Conservation (phyloP, 92 coral and sea anemone genomes). For the Hydrozoanthus gracilis region DNA sequence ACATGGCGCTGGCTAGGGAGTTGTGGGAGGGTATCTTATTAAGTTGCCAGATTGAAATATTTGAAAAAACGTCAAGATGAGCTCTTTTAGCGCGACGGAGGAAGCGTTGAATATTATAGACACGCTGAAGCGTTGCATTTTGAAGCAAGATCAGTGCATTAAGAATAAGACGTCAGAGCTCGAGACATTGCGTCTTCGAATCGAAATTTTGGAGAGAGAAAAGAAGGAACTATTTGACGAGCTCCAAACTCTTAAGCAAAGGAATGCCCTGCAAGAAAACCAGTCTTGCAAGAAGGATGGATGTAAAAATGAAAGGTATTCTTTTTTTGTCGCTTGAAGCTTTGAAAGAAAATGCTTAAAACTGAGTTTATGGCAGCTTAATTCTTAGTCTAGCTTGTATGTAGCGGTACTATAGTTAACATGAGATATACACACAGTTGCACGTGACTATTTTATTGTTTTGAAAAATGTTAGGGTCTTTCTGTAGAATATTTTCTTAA, state of each 20-base stretch:
- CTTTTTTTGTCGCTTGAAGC: background rate
- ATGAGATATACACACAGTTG: too few species aligned
- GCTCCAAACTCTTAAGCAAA: background rate
- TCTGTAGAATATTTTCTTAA: too few species aligned
- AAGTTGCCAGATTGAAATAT: background rate
- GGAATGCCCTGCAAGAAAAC: background rate
- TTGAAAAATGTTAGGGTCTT: too few species aligned
- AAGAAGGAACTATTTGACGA: conserved; percentile 66
- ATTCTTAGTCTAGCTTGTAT: too few species aligned
- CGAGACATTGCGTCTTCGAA: conserved; percentile 44
- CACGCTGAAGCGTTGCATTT: conserved; percentile 70
- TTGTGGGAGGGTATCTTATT: background rate
- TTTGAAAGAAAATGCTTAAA: too few species aligned
- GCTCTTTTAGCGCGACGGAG: conserved; percentile 72
- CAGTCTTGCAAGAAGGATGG: background rate
- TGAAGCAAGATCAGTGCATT: conserved; percentile 84
- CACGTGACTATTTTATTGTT: too few species aligned
- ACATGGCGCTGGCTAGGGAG: background rate
- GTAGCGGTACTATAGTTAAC: too few species aligned
- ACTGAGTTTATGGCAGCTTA: too few species aligned
- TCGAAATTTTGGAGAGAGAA: conserved; percentile 74
- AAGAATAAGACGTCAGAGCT: conserved; percentile 72
- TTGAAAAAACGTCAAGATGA: conserved; percentile 46
- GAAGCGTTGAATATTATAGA: conserved; percentile 79
- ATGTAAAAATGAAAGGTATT: background rate